Base-by-base conservation (phyloP, 2,797 vertebrate genomes). In the Podarcis lilfordi region DNA sequence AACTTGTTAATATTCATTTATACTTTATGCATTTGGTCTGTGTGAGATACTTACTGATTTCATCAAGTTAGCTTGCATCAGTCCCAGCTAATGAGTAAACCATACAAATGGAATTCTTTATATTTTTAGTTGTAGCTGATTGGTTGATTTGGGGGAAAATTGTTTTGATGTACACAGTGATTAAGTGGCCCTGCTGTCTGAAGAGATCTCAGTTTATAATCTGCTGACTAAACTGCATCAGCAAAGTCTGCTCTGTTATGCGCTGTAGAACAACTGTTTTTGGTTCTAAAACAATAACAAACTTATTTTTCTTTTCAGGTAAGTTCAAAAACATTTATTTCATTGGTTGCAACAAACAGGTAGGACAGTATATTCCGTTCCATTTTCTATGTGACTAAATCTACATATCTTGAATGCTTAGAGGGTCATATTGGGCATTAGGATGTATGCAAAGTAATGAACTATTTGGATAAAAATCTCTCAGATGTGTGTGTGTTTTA, bases 221-320 rank as follows among this genome's bases (percentile, higher is more conserved):
- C 59, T 29, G 25, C 27, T 83, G 66, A 69, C 27, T 40, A 80
- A 78, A 84, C 15, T 25, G 4, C 45, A 59, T 32, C 4, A 29
- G 4, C 35, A 79, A 72, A 71, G 45, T 68, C 25, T 87, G 27
- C 19, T 89, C 76, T 91, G 8, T 23, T 74, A 27, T 11, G 27
- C 75, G 29, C 76, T 89, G 45, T 37, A 86, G 45, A 64, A 84
- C 13, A 88, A 55, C 6, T 45, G 45, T 76, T 72, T 32, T 79
- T 50, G 6, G 27, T 79, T 19, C 75, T 25, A 69, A 23, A 81
- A 35, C 27, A n/a, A 81, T 86, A 40, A 89, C 40, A 80, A 71
- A 84, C 72, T 80, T 89, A 5, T 92, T 90, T 92, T 95, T 90
- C 90, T 93, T 95, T 94, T 3, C 68, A 95, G 93, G 94, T 96